Evolutionary conservation across 2,888 invertebrate species (phyloP).

Genomic region (Noctua pronuba): DNA sequence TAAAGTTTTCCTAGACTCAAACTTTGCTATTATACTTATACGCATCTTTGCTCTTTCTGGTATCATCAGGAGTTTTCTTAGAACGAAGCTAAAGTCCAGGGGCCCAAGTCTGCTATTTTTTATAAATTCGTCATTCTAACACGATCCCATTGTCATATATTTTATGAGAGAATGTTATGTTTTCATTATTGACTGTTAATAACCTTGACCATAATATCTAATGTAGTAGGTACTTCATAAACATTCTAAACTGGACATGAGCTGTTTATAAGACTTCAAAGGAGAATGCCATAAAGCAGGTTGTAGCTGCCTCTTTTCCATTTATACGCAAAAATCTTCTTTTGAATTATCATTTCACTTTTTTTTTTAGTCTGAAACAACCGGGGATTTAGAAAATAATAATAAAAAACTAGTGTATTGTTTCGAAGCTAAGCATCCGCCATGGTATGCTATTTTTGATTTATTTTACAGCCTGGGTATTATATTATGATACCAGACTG

Average conservation of each 20-base stretch:
- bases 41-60: conserved; percentile 5
- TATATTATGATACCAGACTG: too few relatives aligned
- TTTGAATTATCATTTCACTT: not conserved
- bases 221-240: not conserved
- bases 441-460: too few relatives aligned
- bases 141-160: too few relatives aligned
- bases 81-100: not conserved
- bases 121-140: too few relatives aligned
- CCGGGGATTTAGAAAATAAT: too few relatives aligned
- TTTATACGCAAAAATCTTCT: not conserved
- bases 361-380: not conserved
- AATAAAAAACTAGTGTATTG: too few relatives aligned
- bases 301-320: not conserved
- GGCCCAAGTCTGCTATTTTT: too few relatives aligned
- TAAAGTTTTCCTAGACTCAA: conserved; percentile 44
- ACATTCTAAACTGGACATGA: not conserved
- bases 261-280: not conserved
- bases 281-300: not conserved
- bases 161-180: not conserved
- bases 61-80: not conserved
- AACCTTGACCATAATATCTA: not conserved
- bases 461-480: too few relatives aligned
- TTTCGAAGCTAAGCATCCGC: too few relatives aligned
- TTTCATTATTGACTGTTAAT: not conserved
- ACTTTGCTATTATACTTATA: conserved; percentile 43